Evolutionary conservation across 2,888 invertebrate genomes (phyloP), one percentile per base, ranked within the genome.

Genomic region (Pachycephus smyrnensis): DNA sequence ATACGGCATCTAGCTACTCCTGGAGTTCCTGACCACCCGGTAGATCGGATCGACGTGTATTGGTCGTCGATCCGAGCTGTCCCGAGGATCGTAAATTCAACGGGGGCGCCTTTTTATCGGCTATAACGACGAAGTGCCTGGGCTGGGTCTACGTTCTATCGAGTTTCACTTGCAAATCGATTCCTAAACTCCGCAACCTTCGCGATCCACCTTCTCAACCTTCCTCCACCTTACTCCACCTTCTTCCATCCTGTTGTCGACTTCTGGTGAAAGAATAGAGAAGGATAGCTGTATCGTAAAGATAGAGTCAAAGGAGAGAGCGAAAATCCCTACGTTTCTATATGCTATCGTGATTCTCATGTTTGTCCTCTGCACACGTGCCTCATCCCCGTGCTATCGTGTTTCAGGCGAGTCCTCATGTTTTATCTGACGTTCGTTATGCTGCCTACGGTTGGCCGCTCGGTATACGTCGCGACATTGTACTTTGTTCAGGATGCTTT

Each of bases 151-250:
- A 33, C 40, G 78, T 78, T 83, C 86, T 80, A 82, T 85, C 86
- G 84, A 84, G 87, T 88, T 88, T 89, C 89, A 85, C 88, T 89
- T 89, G 89, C 88, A 89, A 89, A 89, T 89, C 88, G 86, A 89
- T 86, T 86, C 85, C 89, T 89, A 89, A 89, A 88, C 87, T 88
- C 55, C 9, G 23, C 23, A 55, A 55, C 55, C 55, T 55, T 23
- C 84, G 75, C 73, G 78, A 73, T 82, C 75, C 78, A 73, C 76
- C 79, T 73, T 69, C 77, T 73, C 77, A 76, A 76, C 75, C 75
- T 77, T 79, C 74, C 76, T 73, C 79, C 73, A 80, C 76, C 73
- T 73, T 73, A 75, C 69, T 37, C 37, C 12, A 40, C 40, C 23
- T 40, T 23, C 55, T 3, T 31, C 11, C 68, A 33, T 73, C 76